A percentile compares a stretch with the other conserved stretches of the same genome.
These are phyloP conservation scores for Bombus superbus DNA, from an alignment of 1,140 invertebrate species.

Conservation along the genomic window DNA sequence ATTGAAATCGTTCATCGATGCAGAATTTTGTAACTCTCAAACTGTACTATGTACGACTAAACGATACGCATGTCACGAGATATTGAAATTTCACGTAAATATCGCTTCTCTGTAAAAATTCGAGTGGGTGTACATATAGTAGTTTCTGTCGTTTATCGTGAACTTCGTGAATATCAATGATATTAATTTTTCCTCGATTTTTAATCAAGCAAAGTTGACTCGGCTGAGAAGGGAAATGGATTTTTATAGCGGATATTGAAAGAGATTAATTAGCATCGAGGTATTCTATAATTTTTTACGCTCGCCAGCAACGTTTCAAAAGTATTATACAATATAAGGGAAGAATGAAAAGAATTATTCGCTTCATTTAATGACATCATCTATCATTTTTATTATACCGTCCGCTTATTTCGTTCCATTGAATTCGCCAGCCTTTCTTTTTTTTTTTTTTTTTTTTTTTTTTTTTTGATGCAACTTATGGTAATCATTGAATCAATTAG, in stretches of 20 bases:
- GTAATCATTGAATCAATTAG: background rate
- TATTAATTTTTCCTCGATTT: background rate
- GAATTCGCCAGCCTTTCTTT: background rate
- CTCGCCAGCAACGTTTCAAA: background rate
- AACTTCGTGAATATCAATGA: background rate
- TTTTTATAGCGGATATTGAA: background rate
- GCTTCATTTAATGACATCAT: background rate
- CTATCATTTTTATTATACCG: background rate
- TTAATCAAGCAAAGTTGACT: background rate
- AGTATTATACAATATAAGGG: background rate
- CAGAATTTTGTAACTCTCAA: background rate
- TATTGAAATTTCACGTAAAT: background rate
- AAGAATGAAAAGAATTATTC: background rate
- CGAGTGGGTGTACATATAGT: background rate
- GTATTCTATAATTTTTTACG: background rate
- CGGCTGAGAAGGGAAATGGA: background rate
- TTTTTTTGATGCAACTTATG: no score
- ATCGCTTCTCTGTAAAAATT: background rate
- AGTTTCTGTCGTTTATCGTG: background rate
- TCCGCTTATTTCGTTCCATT: background rate
- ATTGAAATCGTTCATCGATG: background rate
- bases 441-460: background rate
- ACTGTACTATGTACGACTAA: background rate
- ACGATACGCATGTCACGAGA: background rate
- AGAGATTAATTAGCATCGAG: background rate